Percentiles rank a stretch among this genome's conserved stretches.
phyloP scores from a whole-genome alignment of 2,113 vertebrate genomes.

The Sander lucioperca region DNA sequence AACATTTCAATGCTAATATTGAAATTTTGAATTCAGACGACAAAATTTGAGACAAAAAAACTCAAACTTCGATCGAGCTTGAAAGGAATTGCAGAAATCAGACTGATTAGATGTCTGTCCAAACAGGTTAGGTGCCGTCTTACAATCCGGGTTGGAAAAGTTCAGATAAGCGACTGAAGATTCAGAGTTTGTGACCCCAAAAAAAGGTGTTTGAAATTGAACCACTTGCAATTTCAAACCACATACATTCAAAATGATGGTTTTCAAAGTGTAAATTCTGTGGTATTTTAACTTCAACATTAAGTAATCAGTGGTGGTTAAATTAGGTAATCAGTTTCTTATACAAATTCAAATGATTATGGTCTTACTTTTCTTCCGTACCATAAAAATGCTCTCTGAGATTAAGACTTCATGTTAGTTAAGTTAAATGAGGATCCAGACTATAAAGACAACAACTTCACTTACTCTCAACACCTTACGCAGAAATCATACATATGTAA shows the following conservation, averaged over 20 bases:
- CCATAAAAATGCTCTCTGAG: neutral
- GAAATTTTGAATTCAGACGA: no score
- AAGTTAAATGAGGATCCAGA: neutral
- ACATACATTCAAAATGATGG: neutral
- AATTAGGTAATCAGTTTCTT: neutral
- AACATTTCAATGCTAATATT: no score
- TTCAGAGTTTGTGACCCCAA: neutral
- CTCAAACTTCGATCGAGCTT: no score
- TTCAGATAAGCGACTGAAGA: no score
- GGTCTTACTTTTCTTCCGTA: neutral
- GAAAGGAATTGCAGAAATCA: neutral
- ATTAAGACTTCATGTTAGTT: neutral
- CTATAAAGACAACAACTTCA: neutral
- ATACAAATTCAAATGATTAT: neutral
- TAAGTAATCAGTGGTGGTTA: neutral
- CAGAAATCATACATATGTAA: neutral
- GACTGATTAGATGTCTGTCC: neutral
- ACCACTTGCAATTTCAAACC: neutral
- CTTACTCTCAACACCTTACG: neutral
- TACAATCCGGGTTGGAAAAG: no score
- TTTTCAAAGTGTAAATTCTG: neutral
- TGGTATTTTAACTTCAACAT: neutral
- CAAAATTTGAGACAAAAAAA: no score
- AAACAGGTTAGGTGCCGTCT: no score
- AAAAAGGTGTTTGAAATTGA: neutral